A percentile compares a stretch with the other conserved stretches of the same genome.
Conservation (phyloP, 1,140 invertebrate species). For the Drosophila lacertosa region DNA sequence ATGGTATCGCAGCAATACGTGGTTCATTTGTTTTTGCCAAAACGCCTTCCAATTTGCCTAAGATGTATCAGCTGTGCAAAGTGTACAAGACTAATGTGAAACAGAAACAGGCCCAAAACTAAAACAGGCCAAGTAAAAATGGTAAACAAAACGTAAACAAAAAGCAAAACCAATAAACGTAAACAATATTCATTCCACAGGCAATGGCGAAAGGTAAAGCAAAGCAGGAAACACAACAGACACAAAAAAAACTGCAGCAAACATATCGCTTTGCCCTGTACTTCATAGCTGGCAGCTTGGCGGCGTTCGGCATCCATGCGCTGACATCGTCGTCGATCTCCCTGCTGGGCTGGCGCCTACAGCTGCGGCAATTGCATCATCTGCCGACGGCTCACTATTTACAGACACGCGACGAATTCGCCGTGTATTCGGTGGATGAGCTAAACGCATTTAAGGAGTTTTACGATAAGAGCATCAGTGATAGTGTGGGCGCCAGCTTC, state of each 20-base stretch:
- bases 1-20: constrained; percentile 37
- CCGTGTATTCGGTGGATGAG: constrained; percentile 69
- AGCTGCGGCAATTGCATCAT: constrained; percentile 55
- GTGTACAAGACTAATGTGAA: constrained; percentile 33
- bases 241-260: constrained; percentile 1
- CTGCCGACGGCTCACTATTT: constrained; percentile 68
- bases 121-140: constrained; percentile 14
- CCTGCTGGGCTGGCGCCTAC: constrained; percentile 33
- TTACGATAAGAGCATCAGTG: constrained; percentile 66
- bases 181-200: neutral
- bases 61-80: constrained; percentile 39
- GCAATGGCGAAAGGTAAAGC: constrained; percentile 12
- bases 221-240: neutral
- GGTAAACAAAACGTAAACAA: constrained; percentile 2
- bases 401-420: constrained; percentile 77
- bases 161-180: neutral
- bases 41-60: constrained; percentile 17
- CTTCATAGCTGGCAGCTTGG: constrained; percentile 61
- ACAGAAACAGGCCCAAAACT: constrained; percentile 33
- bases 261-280: constrained; percentile 51
- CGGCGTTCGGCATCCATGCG: constrained; percentile 53
- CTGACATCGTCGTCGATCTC: constrained; percentile 22
- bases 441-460: constrained; percentile 70
- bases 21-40: constrained; percentile 45
- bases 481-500: constrained; percentile 54